phyloP scores from a whole-genome alignment of 2,797 vertebrate genomes.

The Eulemur coronatus region DNA sequence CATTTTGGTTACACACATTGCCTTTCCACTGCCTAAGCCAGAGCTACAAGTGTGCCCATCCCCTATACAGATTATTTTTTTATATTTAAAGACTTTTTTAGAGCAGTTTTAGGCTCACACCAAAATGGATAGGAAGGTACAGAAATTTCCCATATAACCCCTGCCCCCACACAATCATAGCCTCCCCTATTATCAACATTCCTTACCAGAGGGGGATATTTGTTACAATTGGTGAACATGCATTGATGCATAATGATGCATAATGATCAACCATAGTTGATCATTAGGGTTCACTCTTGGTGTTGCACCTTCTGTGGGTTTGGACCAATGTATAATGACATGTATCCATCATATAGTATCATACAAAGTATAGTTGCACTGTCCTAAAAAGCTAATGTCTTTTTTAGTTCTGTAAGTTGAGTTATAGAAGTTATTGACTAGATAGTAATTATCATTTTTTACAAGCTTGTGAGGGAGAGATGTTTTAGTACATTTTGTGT shows the following conservation, averaged over 20 bases:
- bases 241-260: background rate
- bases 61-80: background rate
- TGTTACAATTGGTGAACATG: background rate
- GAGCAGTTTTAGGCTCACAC: background rate
- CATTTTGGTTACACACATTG: too few relatives aligned
- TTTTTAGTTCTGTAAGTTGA: background rate
- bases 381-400: background rate
- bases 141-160: background rate
- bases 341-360: background rate
- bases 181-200: background rate
- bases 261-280: background rate
- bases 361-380: background rate
- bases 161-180: fast-evolving
- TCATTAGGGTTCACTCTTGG: background rate
- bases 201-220: fast-evolving
- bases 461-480: background rate
- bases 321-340: background rate
- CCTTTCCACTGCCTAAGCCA: too few relatives aligned
- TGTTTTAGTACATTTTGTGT: background rate
- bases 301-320: background rate
- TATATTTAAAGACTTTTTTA: background rate
- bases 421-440: background rate
- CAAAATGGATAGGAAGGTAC: background rate
- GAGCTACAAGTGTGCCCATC: too few relatives aligned
- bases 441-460: background rate